These are phyloP conservation scores for Chascanopsetta lugubris DNA, from an alignment of 2,113 vertebrate genomes.

Conservation along the genomic window DNA sequence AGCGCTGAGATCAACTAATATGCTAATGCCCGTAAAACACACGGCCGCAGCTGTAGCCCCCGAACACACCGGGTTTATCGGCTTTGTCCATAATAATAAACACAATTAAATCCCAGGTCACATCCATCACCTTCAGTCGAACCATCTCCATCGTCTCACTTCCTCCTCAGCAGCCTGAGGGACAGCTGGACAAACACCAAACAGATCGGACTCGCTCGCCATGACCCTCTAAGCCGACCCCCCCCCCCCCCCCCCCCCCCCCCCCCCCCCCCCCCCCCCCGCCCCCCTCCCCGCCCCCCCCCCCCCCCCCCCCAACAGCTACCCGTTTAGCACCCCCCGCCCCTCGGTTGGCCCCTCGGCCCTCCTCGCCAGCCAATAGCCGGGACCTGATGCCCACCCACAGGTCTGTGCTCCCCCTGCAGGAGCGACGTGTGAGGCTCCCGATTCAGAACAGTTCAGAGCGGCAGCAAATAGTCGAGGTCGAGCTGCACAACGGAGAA, in stretches of 20 bases:
- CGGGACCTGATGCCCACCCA: conserved; percentile 63
- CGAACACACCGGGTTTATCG: conserved; percentile 2
- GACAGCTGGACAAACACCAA: conserved; percentile 76
- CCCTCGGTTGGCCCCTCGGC: conserved; percentile 40
- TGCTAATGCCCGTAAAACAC: not conserved
- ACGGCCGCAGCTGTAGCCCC: not conserved
- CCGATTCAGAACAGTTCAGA: conserved; percentile 60
- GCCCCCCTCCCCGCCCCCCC: conserved; percentile 27
- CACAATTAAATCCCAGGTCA: conserved; percentile 1
- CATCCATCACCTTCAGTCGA: not conserved
- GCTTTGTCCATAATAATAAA: not conserved
- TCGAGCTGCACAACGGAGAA: conserved; percentile 35
- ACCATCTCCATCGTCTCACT: conserved; percentile 22
- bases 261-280: conserved; percentile 24
- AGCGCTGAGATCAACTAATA: not conserved
- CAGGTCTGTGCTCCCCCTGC: conserved; percentile 46
- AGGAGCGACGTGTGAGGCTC: conserved; percentile 25
- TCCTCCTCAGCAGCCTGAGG: conserved; percentile 50
- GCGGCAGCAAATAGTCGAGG: conserved; percentile 62
- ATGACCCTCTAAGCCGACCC: conserved; percentile 56
- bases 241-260: conserved; percentile 30
- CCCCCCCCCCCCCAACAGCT: conserved; percentile 50
- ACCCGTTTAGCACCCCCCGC: conserved; percentile 6
- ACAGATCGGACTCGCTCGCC: conserved; percentile 48
- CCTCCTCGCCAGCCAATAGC: conserved; percentile 60